A percentile compares a stretch with the other conserved stretches of the same genome.
phyloP scores from a whole-genome alignment of 1,140 invertebrate genomes.

The Acromyrmex heyeri region DNA sequence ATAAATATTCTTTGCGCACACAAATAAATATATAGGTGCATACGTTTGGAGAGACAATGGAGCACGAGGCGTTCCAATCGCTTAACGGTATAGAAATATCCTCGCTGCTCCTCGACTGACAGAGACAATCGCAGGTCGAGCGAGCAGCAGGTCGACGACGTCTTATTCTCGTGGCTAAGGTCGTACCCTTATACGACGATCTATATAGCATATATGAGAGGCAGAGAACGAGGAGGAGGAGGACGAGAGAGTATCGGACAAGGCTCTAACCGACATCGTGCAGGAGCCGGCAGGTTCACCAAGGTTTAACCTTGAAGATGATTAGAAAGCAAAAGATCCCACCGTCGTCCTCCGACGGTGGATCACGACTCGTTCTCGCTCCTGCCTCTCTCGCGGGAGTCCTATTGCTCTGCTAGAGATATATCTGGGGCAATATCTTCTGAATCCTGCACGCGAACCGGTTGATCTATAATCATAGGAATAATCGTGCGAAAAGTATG shows the following conservation, averaged over 20 bases:
- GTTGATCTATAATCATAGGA: conserved; percentile 41
- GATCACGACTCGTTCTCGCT: conserved; percentile 84
- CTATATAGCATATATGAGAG: conserved; percentile 63
- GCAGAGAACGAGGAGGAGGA: neutral
- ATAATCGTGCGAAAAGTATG: conserved; percentile 54
- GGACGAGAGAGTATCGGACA: conserved; percentile 48
- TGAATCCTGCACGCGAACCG: conserved; percentile 29
- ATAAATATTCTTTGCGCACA: conserved; percentile 49
- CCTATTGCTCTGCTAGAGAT: conserved; percentile 63
- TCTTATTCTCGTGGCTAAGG: conserved; percentile 77
- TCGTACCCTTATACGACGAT: conserved; percentile 74
- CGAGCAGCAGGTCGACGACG: conserved; percentile 72
- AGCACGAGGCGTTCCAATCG: conserved; percentile 75
- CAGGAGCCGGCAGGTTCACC: conserved; percentile 78
- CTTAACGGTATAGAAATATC: conserved; percentile 78
- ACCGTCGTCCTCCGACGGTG: conserved; percentile 69
- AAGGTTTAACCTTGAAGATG: conserved; percentile 83
- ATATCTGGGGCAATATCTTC: conserved; percentile 67
- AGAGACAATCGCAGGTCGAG: conserved; percentile 72
- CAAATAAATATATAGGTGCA: conserved; percentile 49
- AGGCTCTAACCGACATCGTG: conserved; percentile 67
- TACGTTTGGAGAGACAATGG: conserved; percentile 73
- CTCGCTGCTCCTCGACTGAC: conserved; percentile 54
- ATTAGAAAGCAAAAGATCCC: conserved; percentile 84
- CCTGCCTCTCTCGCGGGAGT: conserved; percentile 70